phyloP scores from a whole-genome alignment of 2,113 vertebrate genomes.

The Platichthys stellatus region DNA sequence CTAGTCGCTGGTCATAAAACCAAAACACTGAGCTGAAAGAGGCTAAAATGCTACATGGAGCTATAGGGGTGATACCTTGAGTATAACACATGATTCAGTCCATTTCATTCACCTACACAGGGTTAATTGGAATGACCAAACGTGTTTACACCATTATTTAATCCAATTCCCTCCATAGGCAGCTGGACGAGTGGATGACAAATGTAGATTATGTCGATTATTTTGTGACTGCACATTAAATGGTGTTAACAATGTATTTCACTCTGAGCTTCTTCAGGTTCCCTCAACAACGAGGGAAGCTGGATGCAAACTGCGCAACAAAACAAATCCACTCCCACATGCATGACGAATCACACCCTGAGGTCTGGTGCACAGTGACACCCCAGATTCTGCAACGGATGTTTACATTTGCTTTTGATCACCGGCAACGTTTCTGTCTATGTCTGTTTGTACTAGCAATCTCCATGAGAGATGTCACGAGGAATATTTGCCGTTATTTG shows the following conservation, averaged over 20 bases:
- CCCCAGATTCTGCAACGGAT: not conserved
- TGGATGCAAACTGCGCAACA: not conserved
- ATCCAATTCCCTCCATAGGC: not conserved
- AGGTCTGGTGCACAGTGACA: not conserved
- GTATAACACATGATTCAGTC: too few relatives aligned
- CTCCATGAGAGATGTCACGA: not conserved
- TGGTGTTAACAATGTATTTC: not conserved
- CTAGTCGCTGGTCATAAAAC: too few relatives aligned
- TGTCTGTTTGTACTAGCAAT: not conserved
- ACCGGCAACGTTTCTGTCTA: not conserved
- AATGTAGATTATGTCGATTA: not conserved
- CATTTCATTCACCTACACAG: too few relatives aligned
- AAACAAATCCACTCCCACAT: not conserved
- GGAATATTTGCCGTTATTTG: not conserved
- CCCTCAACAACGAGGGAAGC: not conserved
- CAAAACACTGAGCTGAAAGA: too few relatives aligned
- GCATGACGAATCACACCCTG: not conserved
- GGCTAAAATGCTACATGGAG: too few relatives aligned
- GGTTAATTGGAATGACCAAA: too few relatives aligned
- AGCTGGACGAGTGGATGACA: too few relatives aligned
- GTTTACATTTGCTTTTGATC: not conserved
- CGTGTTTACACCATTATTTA: too few relatives aligned
- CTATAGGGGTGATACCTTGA: too few relatives aligned
- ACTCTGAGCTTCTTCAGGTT: not conserved
- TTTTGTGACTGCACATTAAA: not conserved